phyloP scores from a whole-genome alignment of 2,888 invertebrate species.

The Nomada hirtipes region DNA sequence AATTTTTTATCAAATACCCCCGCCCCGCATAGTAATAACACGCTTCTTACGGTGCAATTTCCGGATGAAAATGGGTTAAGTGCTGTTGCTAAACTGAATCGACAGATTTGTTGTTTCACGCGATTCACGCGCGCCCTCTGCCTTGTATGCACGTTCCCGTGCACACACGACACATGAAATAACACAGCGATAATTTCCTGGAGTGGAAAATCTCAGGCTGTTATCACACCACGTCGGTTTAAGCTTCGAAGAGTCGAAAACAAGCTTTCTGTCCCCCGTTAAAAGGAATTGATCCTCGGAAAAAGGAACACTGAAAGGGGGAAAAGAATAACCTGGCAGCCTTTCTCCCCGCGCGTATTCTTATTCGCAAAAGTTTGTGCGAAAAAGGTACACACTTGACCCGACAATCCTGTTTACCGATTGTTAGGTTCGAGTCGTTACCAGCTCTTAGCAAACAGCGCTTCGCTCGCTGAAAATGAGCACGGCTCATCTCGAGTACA shows the following conservation, averaged over 20 bases:
- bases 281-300: not conserved
- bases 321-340: not conserved
- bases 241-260: constrained; percentile 12
- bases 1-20: constrained; percentile 34
- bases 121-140: constrained; percentile 5
- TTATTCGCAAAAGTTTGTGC: not conserved
- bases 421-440: constrained; percentile 33
- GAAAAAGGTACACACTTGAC: constrained; percentile 19
- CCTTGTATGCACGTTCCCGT: not conserved
- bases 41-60: constrained; percentile 43
- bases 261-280: not conserved
- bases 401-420: constrained; percentile 44
- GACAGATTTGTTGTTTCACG: constrained; percentile 55
- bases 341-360: not conserved
- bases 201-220: constrained; percentile 41
- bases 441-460: constrained; percentile 22
- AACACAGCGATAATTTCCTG: constrained; percentile 19
- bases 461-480: constrained; percentile 49
- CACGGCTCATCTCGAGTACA: constrained; percentile 14
- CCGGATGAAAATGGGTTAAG: constrained; percentile 44
- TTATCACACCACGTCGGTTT: constrained; percentile 32
- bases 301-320: not conserved
- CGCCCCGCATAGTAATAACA: constrained; percentile 38
- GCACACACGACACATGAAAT: constrained; percentile 38
- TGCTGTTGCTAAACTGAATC: constrained; percentile 43